Conservation (phyloP, 2,888 invertebrate genomes). For the Micoletzkya japonica region DNA sequence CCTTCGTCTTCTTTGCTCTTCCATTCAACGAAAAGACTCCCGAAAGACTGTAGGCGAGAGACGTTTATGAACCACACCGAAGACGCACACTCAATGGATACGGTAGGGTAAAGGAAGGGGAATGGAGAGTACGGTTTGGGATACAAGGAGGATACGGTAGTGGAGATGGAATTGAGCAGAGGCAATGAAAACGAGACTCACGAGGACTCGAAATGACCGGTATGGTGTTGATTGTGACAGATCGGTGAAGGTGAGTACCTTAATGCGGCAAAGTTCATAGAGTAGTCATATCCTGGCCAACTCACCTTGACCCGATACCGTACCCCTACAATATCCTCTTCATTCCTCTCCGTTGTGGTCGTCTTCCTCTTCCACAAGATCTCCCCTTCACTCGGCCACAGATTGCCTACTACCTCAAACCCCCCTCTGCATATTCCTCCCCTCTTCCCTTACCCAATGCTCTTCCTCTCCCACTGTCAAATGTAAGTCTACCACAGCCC, state of each 20-base stretch:
- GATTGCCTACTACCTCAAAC: constrained; percentile 15
- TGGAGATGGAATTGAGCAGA: too few species aligned
- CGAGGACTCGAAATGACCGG: constrained; percentile 42
- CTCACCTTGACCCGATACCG: constrained; percentile 11
- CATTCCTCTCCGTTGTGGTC: constrained; percentile 11
- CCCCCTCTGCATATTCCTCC: not conserved
- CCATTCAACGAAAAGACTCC: constrained; percentile 48
- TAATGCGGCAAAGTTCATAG: constrained; percentile 1
- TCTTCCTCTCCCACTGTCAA: constrained; percentile 6
- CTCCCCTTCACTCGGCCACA: constrained; percentile 10
- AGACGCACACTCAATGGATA: constrained; percentile 46
- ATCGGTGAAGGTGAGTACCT: constrained; percentile 36
- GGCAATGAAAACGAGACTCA: constrained; percentile 31
- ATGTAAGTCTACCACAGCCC: constrained; percentile 4
- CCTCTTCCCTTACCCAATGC: constrained; percentile 7
- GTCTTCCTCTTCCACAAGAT: not conserved
- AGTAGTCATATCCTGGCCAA: not conserved
- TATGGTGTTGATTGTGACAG: constrained; percentile 30
- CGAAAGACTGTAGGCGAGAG: constrained; percentile 41
- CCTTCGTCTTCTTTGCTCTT: constrained; percentile 29
- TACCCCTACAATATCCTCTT: not conserved
- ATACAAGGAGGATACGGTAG: too few species aligned
- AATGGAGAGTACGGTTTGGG: too few species aligned
- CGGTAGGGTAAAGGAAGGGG: too few species aligned
- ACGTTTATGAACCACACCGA: constrained; percentile 46